Percentiles rank a stretch among this genome's conserved stretches.
Conservation (phyloP, 2,113 vertebrate species). For the Drymodes brunneopygia region DNA sequence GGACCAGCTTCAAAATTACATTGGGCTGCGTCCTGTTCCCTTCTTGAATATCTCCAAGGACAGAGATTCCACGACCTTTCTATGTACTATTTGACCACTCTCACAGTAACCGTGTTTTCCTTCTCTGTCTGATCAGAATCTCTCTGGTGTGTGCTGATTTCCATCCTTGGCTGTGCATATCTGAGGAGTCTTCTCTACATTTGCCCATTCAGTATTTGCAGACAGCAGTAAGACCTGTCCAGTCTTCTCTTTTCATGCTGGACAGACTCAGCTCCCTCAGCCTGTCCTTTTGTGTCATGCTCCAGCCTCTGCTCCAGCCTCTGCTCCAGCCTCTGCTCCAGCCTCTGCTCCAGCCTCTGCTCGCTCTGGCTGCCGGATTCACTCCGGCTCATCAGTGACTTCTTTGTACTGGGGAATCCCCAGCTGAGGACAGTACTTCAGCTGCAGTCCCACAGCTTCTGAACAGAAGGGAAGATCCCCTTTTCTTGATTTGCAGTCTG, state of each 20-base stretch:
- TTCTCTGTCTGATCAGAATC: not conserved
- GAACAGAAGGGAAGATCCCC: not conserved
- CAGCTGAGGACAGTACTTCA: not conserved
- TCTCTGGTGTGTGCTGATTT: not conserved
- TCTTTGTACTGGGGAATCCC: not conserved
- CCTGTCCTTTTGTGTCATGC: not conserved
- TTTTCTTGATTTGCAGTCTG: not conserved
- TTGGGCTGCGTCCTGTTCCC: fast-evolving
- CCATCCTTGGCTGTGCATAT: not conserved
- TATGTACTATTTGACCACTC: not conserved
- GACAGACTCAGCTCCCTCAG: not conserved
- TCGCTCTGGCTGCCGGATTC: not conserved
- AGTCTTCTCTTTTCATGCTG: not conserved
- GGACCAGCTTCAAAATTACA: not conserved
- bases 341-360: not conserved
- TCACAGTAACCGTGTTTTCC: fast-evolving
- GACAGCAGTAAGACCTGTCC: not conserved
- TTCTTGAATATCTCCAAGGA: not conserved
- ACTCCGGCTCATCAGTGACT: not conserved
- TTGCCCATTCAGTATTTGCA: not conserved
- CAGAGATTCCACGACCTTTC: not conserved
- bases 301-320: not conserved
- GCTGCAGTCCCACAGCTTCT: not conserved
- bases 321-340: not conserved
- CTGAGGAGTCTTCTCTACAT: not conserved